Evolutionary conservation across 2,888 invertebrate species (phyloP), one percentile per base, ranked within the genome.

Genomic region (Stenodema calcarata): DNA sequence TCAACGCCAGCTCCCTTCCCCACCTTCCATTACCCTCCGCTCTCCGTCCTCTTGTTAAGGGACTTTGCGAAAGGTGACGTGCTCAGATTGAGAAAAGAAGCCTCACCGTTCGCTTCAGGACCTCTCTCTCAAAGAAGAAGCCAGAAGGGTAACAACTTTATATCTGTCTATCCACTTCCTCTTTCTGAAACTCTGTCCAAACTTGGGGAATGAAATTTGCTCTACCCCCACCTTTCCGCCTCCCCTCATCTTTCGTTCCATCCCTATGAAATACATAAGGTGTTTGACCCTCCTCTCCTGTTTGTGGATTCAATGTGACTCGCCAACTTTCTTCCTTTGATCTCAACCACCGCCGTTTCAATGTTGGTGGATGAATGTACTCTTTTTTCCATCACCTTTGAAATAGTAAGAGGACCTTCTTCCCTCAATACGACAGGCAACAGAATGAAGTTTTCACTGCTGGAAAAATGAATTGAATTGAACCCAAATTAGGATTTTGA

Each of bases 261-360:
- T 54, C 75, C 47, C 87, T 78, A 84, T 84, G 87, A 87, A 87
- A 87, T 87, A 87, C 87, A 87, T 87, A 87, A 87, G 87, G 85
- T 76, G 85, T 85, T 85, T 85, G 85, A 85, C 85, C 85, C 85
- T 76, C 75, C 85, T 41, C 76, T 70, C 76, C 85, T 85, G 85
- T 85, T 85, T 85, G 85, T 70, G 85, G 76, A 85, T 85, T 85
- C 85, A 82, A 82, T 82, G 82, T 82, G 82, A 82, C 82, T 62
- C 62, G 62, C 82, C 82, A 82, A 82, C 82, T 82, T 82, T n/a
- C 69, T 62, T 18, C 70, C 82, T 82, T 82, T 82, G 82, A 82
- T 82, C 82, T 82, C 35, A 62, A 54, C 27, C 82, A 35, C 30
- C 35, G 41, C 27, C 82, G 82, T 82, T 69, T 35, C 82, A 81